These are phyloP conservation scores for Siphamia tubifer DNA, from an alignment of 2,113 vertebrate species.

Conservation along the genomic window DNA sequence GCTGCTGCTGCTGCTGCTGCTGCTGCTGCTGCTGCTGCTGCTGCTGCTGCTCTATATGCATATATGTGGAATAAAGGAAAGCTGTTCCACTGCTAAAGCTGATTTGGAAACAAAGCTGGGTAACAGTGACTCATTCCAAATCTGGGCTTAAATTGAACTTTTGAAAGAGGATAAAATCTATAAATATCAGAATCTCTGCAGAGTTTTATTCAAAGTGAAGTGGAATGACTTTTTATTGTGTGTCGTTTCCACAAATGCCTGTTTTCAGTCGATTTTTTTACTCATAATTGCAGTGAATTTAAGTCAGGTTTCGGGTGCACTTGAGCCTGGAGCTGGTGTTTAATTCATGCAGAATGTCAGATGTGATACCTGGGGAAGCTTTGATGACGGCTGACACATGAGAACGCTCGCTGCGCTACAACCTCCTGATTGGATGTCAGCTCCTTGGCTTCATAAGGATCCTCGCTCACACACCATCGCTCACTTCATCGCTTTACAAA, in stretches of 20 bases:
- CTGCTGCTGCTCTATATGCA: neutral
- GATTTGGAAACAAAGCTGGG: neutral
- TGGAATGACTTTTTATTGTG: neutral
- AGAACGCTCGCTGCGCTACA: slow-evolving; percentile 1
- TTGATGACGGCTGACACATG: slow-evolving; percentile 36
- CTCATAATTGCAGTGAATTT: neutral
- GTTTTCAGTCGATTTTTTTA: neutral
- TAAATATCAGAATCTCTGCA: neutral
- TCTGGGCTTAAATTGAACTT: neutral
- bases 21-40: no score
- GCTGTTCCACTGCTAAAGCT: neutral
- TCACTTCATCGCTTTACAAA: slow-evolving; percentile 26
- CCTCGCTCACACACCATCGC: neutral
- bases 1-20: no score
- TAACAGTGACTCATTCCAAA: neutral
- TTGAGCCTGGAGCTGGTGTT: slow-evolving; percentile 4
- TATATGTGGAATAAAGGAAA: no score
- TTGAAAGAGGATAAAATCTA: neutral
- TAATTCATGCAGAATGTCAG: slow-evolving; percentile 19
- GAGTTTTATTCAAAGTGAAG: neutral
- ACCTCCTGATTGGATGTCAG: slow-evolving; percentile 33
- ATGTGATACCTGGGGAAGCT: slow-evolving; percentile 1
- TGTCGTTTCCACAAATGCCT: neutral
- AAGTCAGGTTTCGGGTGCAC: neutral
- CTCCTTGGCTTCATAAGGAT: slow-evolving; percentile 6